These are phyloP conservation scores for Euzetes globulus DNA, from an alignment of 2,888 invertebrate genomes.

Conservation along the genomic window DNA sequence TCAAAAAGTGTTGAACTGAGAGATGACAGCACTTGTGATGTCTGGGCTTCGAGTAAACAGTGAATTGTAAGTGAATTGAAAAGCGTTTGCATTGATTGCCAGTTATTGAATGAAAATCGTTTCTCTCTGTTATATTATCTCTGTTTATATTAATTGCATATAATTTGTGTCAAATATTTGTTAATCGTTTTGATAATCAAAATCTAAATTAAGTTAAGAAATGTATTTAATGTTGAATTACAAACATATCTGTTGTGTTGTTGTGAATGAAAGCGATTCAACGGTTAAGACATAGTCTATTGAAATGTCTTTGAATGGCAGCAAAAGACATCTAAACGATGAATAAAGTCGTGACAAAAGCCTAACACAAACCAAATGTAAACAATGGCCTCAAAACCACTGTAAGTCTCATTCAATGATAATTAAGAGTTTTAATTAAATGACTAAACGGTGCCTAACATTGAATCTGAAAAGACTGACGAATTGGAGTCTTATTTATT, in stretches of 20 bases:
- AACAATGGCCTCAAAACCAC: not conserved
- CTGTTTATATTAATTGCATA: not conserved
- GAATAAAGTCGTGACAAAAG: not conserved
- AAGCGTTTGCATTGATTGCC: too few species aligned
- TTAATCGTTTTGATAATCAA: not conserved
- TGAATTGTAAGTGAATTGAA: too few species aligned
- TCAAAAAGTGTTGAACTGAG: too few species aligned
- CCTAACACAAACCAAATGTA: not conserved
- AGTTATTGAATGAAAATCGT: not conserved
- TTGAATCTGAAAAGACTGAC: too few species aligned
- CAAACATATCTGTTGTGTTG: not conserved
- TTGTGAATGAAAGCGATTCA: not conserved
- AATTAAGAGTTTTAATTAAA: too few species aligned
- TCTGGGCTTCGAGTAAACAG: too few species aligned
- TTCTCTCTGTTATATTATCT: not conserved
- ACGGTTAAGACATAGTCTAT: too few species aligned
- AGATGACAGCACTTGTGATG: too few species aligned
- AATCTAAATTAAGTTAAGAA: not conserved
- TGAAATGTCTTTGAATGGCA: not conserved
- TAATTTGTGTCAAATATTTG: not conserved
- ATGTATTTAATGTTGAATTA: not conserved
- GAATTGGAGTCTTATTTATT: too few species aligned
- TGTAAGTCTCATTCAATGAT: too few species aligned
- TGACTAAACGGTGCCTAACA: too few species aligned
- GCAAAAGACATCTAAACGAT: not conserved